phyloP scores from a whole-genome alignment of 2,888 invertebrate species.

The Drosophila kokeensis region DNA sequence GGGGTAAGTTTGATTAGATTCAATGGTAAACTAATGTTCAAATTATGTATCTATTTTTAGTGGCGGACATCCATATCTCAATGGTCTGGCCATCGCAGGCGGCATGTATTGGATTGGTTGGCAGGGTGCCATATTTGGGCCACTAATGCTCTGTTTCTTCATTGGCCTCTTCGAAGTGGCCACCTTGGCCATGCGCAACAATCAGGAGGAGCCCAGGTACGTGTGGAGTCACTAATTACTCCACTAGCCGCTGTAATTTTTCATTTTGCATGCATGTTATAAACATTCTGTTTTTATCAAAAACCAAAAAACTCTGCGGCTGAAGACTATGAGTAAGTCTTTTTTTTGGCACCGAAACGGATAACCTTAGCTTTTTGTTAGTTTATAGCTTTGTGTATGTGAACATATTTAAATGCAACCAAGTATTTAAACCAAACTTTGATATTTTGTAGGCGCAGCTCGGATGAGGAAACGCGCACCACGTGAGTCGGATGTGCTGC shows the following conservation, averaged over 20 bases:
- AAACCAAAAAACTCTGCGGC: constrained; percentile 36
- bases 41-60: constrained; percentile 85
- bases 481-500: constrained; percentile 79
- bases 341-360: not conserved
- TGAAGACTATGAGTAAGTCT: constrained; percentile 60
- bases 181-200: constrained; percentile 87
- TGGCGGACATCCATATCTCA: constrained; percentile 97
- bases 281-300: constrained; percentile 33
- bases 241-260: not conserved
- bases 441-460: constrained; percentile 79
- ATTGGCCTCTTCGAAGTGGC: constrained; percentile 96
- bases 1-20: constrained; percentile 88
- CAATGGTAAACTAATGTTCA: not conserved
- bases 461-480: constrained; percentile 83
- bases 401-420: not conserved
- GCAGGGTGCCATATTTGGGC: constrained; percentile 98
- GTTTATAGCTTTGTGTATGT: not conserved
- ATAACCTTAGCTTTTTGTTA: not conserved
- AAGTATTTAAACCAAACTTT: not conserved
- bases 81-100: constrained; percentile 98
- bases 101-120: constrained; percentile 98
- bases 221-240: constrained; percentile 15
- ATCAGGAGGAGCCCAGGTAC: constrained; percentile 81
- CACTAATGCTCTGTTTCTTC: constrained; percentile 96
- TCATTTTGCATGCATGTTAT: constrained; percentile 58